A percentile compares a stretch with the other conserved stretches of the same genome.
These are phyloP conservation scores for Camponotus fellah DNA, from an alignment of 2,888 invertebrate genomes.

Conservation along the genomic window DNA sequence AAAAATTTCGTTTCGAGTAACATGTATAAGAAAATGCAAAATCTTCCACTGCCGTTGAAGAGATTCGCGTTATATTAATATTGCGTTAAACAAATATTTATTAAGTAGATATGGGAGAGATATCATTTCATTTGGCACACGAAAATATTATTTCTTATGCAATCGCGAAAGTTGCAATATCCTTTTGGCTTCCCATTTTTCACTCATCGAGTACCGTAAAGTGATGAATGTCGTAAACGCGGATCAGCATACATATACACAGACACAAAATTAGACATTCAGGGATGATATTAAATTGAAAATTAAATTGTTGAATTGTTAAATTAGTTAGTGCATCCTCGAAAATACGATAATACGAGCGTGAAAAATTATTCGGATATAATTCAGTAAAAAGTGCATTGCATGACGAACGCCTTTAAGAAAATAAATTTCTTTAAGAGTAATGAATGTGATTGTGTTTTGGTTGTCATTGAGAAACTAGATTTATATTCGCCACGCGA, in stretches of 20 bases:
- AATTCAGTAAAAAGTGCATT: background rate
- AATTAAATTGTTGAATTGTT: background rate
- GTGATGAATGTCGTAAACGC: background rate
- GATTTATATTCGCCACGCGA: constrained; percentile 55
- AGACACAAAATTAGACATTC: constrained; percentile 14
- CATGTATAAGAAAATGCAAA: constrained; percentile 34
- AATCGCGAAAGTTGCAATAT: background rate
- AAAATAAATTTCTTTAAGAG: constrained; percentile 34
- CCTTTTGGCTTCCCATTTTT: constrained; percentile 15
- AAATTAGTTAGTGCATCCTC: background rate
- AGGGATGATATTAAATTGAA: constrained; percentile 4
- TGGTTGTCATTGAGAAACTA: constrained; percentile 30
- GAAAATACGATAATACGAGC: constrained; percentile 1
- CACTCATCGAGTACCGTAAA: constrained; percentile 24
- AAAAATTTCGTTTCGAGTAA: constrained; percentile 4
- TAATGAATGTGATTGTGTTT: constrained; percentile 38
- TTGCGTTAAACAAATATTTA: constrained; percentile 15
- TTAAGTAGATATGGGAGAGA: background rate
- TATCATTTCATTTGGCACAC: constrained; percentile 1
- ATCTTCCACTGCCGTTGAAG: constrained; percentile 61
- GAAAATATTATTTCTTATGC: background rate
- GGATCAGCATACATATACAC: constrained; percentile 31
- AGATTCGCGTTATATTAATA: constrained; percentile 27
- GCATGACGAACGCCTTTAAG: constrained; percentile 14
- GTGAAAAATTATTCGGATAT: background rate